Percentiles rank a stretch among this genome's conserved stretches.
Evolutionary conservation across 2,113 vertebrate genomes (phyloP).

Genomic region (Pitta sordida): DNA sequence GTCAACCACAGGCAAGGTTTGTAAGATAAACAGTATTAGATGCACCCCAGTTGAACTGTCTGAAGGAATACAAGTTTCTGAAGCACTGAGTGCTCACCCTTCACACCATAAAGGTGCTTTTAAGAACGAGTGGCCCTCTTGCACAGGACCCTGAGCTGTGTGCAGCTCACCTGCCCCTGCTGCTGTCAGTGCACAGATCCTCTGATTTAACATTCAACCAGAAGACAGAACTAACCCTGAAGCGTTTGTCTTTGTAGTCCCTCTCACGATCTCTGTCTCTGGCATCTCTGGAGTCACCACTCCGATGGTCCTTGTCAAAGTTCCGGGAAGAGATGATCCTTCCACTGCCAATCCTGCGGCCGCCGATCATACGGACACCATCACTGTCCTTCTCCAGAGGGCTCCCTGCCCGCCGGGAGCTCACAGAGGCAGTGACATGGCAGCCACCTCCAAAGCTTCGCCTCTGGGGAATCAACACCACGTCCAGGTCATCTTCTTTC

Average conservation of each 20-base stretch:
- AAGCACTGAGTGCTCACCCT: not conserved
- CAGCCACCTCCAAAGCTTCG: constrained; percentile 97
- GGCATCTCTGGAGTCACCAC: constrained; percentile 66
- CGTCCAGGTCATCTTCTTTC: constrained; percentile 95
- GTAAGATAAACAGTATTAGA: not conserved
- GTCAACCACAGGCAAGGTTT: not conserved
- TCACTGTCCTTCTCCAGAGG: constrained; percentile 93
- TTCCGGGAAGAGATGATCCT: constrained; percentile 88
- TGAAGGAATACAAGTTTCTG: not conserved
- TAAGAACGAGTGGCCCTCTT: not conserved
- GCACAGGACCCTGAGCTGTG: not conserved
- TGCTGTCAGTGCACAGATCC: not conserved
- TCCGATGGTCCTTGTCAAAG: constrained; percentile 88
- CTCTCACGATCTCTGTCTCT: constrained; percentile 84
- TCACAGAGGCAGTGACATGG: constrained; percentile 79
- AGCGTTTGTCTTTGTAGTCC: constrained; percentile 95
- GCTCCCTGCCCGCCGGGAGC: constrained; percentile 84
- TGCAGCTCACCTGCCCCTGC: not conserved
- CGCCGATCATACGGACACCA: constrained; percentile 81
- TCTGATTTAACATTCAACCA: rapidly evolving
- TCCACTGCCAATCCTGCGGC: constrained; percentile 92
- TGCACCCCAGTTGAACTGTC: not conserved
- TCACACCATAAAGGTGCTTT: not conserved
- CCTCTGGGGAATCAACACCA: constrained; percentile 92
- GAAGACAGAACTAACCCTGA: constrained; percentile 79